phyloP scores from a whole-genome alignment of 2,888 invertebrate genomes.

The Cosmia trapezina region DNA sequence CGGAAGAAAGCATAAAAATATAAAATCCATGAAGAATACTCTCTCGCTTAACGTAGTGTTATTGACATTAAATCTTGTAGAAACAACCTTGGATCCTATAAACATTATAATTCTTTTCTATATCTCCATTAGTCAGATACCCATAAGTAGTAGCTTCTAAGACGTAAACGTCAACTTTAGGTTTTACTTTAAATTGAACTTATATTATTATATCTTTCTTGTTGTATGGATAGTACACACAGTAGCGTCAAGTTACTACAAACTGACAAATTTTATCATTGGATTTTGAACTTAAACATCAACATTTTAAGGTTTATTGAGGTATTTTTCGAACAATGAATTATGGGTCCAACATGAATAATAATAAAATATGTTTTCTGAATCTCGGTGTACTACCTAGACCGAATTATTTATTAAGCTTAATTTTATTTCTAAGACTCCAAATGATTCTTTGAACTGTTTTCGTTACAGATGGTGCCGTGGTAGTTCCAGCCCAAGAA shows the following conservation, averaged over 20 bases:
- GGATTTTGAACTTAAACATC: no score
- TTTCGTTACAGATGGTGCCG: slow-evolving; percentile 18
- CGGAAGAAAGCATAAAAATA: no score
- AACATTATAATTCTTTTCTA: neutral
- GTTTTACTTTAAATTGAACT: neutral
- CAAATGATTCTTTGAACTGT: neutral
- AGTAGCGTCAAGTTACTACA: no score
- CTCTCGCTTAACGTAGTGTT: neutral
- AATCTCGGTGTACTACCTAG: neutral
- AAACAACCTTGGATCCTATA: neutral
- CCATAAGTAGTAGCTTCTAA: no score
- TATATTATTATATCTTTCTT: neutral
- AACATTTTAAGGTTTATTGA: no score
- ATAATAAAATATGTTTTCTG: neutral
- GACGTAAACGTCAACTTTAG: neutral
- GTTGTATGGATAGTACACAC: neutral
- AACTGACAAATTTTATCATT: no score
- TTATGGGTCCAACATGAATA: neutral
- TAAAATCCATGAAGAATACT: neutral
- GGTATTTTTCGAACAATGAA: neutral
- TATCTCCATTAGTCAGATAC: neutral
- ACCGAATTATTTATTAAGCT: neutral
- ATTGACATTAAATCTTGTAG: neutral
- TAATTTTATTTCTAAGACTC: neutral
- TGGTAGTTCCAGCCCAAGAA: slow-evolving; percentile 30